A percentile compares a stretch with the other conserved stretches of the same genome.
phyloP scores from a whole-genome alignment of 2,113 vertebrate genomes.

The Sturnus vulgaris region DNA sequence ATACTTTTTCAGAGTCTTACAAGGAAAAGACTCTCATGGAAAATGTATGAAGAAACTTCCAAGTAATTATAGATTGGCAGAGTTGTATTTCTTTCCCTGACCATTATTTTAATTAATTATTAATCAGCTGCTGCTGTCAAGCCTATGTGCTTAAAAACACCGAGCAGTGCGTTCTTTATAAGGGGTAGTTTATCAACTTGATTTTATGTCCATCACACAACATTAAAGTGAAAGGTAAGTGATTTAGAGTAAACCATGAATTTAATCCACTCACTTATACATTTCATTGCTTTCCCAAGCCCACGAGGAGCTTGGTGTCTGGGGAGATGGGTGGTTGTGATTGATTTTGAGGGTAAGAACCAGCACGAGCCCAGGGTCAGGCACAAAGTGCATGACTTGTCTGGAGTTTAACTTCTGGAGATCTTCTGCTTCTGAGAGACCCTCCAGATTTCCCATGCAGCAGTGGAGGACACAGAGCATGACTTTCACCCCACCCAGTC shows the following conservation, averaged over 20 bases:
- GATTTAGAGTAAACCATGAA: background rate
- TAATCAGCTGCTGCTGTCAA: background rate
- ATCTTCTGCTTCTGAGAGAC: background rate
- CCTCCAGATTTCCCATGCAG: background rate
- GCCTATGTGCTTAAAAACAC: background rate
- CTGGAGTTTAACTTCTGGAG: background rate
- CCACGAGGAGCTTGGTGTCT: background rate
- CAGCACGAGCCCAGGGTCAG: background rate
- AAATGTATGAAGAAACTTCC: conserved; percentile 22
- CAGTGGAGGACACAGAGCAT: background rate
- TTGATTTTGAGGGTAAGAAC: background rate
- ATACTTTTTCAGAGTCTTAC: background rate
- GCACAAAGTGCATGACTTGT: accelerated
- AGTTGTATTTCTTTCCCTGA: conserved; percentile 12
- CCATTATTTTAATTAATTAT: conserved; percentile 39
- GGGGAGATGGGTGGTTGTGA: background rate
- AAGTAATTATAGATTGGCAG: conserved; percentile 24
- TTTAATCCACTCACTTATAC: background rate
- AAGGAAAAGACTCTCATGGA: conserved; percentile 39
- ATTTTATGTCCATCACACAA: background rate
- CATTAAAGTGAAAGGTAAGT: background rate
- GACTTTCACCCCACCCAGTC: background rate
- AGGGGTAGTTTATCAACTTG: background rate
- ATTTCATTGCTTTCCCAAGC: background rate
- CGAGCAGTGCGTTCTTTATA: background rate